These are phyloP conservation scores for Stichopus horrens DNA, from an alignment of 53 echinoderm and acorn worm species.

Conservation along the genomic window DNA sequence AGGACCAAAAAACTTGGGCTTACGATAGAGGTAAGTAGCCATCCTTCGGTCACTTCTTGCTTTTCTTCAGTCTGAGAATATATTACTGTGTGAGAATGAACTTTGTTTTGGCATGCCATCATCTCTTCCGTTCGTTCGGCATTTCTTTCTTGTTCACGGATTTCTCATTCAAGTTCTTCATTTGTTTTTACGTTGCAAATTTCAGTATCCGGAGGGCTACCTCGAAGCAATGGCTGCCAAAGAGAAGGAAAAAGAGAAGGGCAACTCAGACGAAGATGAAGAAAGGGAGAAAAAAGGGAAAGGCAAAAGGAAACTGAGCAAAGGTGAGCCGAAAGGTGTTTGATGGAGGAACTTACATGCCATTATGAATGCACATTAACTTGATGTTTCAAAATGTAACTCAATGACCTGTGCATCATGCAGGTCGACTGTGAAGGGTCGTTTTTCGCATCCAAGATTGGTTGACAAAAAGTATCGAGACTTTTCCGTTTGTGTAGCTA, in stretches of 20 bases:
- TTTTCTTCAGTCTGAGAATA: neutral
- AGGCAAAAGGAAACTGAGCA: slow-evolving; percentile 53
- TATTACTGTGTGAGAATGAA: neutral
- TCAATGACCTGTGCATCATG: too few species aligned
- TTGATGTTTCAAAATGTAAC: too few species aligned
- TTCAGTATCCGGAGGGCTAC: slow-evolving; percentile 96
- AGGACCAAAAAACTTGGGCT: slow-evolving; percentile 76
- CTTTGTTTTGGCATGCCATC: too few species aligned
- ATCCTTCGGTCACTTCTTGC: neutral
- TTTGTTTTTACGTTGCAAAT: neutral
- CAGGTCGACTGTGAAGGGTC: too few species aligned
- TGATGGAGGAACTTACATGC: too few species aligned
- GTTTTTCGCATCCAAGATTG: too few species aligned
- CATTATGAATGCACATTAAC: too few species aligned
- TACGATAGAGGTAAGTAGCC: slow-evolving; percentile 67
- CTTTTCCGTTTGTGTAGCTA: too few species aligned
- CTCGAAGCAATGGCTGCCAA: slow-evolving; percentile 95
- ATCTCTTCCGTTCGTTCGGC: too few species aligned
- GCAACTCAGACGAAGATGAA: slow-evolving; percentile 40
- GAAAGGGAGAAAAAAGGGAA: slow-evolving; percentile 50
- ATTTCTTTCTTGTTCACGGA: too few species aligned
- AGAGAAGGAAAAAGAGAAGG: slow-evolving; percentile 73
- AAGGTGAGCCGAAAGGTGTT: neutral
- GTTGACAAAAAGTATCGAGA: too few species aligned
- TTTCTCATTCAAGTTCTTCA: too few species aligned